A percentile compares a stretch with the other conserved stretches of the same genome.
Evolutionary conservation across 2,113 vertebrate species (phyloP).

Genomic region (Tinamus guttatus): DNA sequence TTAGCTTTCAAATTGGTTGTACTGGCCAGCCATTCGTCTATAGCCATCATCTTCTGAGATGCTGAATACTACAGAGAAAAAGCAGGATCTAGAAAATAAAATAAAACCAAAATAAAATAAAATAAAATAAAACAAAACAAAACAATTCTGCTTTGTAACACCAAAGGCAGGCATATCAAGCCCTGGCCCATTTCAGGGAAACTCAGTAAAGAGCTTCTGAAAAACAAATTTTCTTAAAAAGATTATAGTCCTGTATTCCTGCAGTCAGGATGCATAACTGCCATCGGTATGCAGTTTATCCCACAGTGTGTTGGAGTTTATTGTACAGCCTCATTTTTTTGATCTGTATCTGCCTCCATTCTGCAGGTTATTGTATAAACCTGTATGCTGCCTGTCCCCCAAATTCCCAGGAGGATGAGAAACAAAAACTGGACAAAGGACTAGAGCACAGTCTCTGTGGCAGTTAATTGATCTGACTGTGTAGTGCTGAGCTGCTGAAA

Average conservation of each 20-base stretch:
- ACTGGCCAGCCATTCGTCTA: not conserved
- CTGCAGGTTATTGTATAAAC: not conserved
- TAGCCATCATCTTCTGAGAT: not conserved
- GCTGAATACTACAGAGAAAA: not conserved
- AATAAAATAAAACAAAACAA: not conserved
- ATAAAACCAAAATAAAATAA: no score
- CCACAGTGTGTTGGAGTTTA: rapidly evolving
- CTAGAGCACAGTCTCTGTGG: not conserved
- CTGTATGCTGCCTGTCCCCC: not conserved
- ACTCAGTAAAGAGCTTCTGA: not conserved
- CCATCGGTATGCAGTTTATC: not conserved
- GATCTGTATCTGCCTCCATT: not conserved
- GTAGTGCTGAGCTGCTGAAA: not conserved
- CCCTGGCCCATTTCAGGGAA: not conserved
- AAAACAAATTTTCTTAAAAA: not conserved
- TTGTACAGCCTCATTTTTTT: not conserved
- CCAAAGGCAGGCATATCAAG: not conserved
- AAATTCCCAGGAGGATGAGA: not conserved
- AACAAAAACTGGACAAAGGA: not conserved
- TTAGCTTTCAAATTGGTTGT: not conserved
- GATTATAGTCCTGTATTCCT: not conserved
- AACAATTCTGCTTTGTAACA: not conserved
- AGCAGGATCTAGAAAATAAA: not conserved
- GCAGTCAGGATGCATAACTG: not conserved
- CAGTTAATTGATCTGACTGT: not conserved